Percentiles rank a stretch among this genome's conserved stretches.
Evolutionary conservation across 37 sponge, comb jelly and placozoan genomes (phyloP).

Genomic region (Ephydatia muelleri): DNA sequence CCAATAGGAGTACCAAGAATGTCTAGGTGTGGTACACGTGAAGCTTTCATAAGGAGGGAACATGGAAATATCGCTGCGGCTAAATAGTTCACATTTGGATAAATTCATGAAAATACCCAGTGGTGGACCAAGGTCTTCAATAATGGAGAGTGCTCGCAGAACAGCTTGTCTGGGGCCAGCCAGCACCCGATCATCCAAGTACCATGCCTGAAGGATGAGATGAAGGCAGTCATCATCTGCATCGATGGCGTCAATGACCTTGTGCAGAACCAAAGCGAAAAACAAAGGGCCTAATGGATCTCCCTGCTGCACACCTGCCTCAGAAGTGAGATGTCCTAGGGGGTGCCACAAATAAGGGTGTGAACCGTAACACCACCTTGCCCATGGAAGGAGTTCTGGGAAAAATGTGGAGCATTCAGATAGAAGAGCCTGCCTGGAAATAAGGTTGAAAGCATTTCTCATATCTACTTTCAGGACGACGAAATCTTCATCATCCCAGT

Average conservation of each 20-base stretch:
- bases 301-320: not conserved
- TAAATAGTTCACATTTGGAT: not conserved
- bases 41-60: not conserved
- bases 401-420: not conserved
- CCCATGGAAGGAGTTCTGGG: not conserved
- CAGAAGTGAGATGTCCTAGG: not conserved
- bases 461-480: not conserved
- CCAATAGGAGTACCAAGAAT: not conserved
- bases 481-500: not conserved
- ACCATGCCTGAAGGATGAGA: not conserved
- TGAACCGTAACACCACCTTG: not conserved
- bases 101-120: not conserved
- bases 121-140: not conserved
- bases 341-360: not conserved
- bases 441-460: not conserved
- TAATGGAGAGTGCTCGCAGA: not conserved
- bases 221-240: not conserved
- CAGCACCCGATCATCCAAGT: not conserved
- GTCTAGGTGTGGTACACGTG: not conserved
- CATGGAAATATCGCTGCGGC: not conserved
- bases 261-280: not conserved
- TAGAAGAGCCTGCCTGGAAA: not conserved
- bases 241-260: not conserved
- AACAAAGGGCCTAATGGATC: constrained; percentile 1
- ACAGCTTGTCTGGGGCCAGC: not conserved